Evolutionary conservation across 92 coral and sea anemone species (phyloP), one percentile per base, ranked within the genome.

Genomic region (Plumapathes pennacea): DNA sequence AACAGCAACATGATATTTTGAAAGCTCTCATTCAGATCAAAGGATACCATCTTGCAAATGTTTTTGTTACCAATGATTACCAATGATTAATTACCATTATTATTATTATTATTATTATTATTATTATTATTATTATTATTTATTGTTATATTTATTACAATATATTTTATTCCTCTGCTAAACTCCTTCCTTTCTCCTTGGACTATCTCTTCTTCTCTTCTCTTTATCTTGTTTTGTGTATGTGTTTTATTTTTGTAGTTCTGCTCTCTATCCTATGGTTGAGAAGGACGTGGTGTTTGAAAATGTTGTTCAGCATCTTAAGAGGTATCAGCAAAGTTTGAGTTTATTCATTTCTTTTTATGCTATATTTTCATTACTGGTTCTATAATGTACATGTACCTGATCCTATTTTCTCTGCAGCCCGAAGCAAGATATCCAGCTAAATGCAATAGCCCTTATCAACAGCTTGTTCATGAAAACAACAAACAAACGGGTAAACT

Each of bases 391-490:
- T 13, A 1, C 1, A 5, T 13, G 5, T 19, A n/a, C 21, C 28
- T 10, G 54, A 25, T 5, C 15, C 46, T 41, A 6, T 30, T 54
- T 6, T 19, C n/a, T 10, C 64, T 71, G 10, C 10, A 90, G 96
- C 55, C 71, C 82, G 11, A 88, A 79, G 50, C 92, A 76, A 50
- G 98, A 92, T 47, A 89, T 92, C 44, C 90, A 88, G 74, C 55
- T 92, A 50, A 79, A 84, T 52, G 95, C 92, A 2, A 80, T 92
- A 19, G 89, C 89, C 3, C 89, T 92, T 3, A 88, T 89, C 53
- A 92, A 92, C 59, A 84, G 89, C 19, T 57, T 92, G 42, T 84
- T 92, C 37, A 54, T 74, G 73, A 90, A 78, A 15, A 69, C 92
- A 33, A 28, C 54, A 37, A 70, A 58, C 23, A 88, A 83, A 46